A percentile compares a stretch with the other conserved stretches of the same genome.
phyloP scores from a whole-genome alignment of 2,113 vertebrate genomes.

The Crotalus viridis region DNA sequence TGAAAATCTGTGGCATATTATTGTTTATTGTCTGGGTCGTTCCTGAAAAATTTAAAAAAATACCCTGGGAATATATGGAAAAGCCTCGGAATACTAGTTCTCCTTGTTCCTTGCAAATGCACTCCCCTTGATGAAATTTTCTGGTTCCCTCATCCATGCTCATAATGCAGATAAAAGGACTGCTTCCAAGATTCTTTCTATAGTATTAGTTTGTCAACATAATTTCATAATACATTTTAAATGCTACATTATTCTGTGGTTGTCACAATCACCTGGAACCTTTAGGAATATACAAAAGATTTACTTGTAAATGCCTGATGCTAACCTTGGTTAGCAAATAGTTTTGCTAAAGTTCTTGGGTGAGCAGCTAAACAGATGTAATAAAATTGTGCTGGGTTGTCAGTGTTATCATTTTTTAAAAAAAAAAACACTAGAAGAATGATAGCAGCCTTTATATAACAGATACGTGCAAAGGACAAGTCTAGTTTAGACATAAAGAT shows the following conservation, averaged over 20 bases:
- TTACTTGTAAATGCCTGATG: neutral
- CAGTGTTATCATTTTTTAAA: neutral
- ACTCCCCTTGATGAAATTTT: neutral
- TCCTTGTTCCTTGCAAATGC: neutral
- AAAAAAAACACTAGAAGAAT: neutral
- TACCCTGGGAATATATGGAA: neutral
- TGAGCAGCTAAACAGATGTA: neutral
- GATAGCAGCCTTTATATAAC: neutral
- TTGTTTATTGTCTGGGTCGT: neutral
- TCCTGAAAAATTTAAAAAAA: neutral
- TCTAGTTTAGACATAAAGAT: neutral
- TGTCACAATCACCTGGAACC: neutral
- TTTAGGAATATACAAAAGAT: neutral
- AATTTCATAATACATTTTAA: neutral
- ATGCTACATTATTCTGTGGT: neutral
- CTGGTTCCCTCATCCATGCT: neutral
- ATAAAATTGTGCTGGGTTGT: neutral
- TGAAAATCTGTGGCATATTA: neutral
- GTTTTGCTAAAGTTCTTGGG: neutral
- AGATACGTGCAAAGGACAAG: neutral
- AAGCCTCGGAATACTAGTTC: neutral
- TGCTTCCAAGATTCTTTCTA: neutral
- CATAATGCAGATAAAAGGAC: neutral
- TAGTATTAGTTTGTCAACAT: neutral
- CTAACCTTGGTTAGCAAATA: neutral